These are phyloP conservation scores for Onychomys torridus DNA, from an alignment of 2,797 vertebrate genomes.

Conservation along the genomic window DNA sequence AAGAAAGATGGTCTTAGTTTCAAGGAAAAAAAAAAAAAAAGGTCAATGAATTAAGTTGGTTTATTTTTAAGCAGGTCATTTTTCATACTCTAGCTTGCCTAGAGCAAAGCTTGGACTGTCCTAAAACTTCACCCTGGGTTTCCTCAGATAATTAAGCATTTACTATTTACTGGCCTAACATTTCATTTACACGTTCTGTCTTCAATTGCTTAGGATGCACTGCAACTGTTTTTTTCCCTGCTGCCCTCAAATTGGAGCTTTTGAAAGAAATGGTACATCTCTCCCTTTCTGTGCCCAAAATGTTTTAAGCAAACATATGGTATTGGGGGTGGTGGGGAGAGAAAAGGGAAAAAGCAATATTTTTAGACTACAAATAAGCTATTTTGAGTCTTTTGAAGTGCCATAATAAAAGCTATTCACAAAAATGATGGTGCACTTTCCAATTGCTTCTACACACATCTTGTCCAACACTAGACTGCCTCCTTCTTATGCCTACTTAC, in stretches of 20 bases:
- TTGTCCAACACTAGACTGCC: background rate
- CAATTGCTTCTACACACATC: slow-evolving; percentile 27
- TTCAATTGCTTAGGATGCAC: slow-evolving; percentile 59
- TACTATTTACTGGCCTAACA: slow-evolving; percentile 69
- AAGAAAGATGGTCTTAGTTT: slow-evolving; percentile 76
- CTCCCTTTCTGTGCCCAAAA: slow-evolving; percentile 62
- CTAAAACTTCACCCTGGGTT: slow-evolving; percentile 56
- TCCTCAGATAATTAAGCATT: slow-evolving; percentile 76
- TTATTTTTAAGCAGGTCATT: slow-evolving; percentile 80
- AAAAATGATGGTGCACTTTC: slow-evolving; percentile 55
- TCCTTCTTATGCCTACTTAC: background rate
- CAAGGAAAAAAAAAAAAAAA: slow-evolving; percentile 61
- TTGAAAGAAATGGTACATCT: slow-evolving; percentile 68
- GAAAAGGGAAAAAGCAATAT: background rate
- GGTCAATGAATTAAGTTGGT: slow-evolving; percentile 81
- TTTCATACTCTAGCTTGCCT: slow-evolving; percentile 73
- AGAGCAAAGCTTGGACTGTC: slow-evolving; percentile 60
- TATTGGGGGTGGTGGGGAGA: background rate
- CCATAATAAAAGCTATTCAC: slow-evolving; percentile 58
- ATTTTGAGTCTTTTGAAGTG: slow-evolving; percentile 70
- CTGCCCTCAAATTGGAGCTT: slow-evolving; percentile 64
- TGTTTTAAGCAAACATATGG: slow-evolving; percentile 71
- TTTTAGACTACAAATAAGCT: slow-evolving; percentile 75
- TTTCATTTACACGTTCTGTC: slow-evolving; percentile 71
- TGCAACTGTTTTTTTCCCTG: slow-evolving; percentile 47